phyloP scores from a whole-genome alignment of 2,797 vertebrate species.

The Siniperca scherzeri region DNA sequence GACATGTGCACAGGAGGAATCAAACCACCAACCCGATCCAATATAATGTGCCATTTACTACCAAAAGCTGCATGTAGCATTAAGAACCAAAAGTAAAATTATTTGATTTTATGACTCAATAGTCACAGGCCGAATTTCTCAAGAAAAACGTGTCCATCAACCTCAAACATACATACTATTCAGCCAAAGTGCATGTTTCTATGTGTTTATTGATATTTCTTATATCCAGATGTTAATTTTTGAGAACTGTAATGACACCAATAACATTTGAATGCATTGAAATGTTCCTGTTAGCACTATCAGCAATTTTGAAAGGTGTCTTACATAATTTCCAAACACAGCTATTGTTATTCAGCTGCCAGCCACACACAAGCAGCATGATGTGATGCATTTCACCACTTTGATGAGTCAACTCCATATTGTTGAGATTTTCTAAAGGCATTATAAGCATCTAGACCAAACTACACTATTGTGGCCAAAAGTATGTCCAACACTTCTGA shows the following conservation, averaged over 20 bases:
- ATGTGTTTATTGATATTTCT: background rate
- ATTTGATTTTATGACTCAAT: background rate
- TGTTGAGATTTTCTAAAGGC: background rate
- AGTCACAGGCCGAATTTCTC: background rate
- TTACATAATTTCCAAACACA: background rate
- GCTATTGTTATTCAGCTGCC: background rate
- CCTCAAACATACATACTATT: background rate
- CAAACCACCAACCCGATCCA: background rate
- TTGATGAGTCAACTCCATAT: background rate
- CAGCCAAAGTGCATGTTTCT: background rate
- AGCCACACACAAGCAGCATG: background rate
- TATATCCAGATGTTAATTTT: background rate
- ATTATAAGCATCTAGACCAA: background rate
- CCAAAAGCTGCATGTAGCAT: background rate
- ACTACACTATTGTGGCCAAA: rapidly evolving
- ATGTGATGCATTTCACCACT: slow-evolving; percentile 10
- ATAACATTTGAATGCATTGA: background rate
- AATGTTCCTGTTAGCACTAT: background rate
- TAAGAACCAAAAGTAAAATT: background rate
- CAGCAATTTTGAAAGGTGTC: background rate
- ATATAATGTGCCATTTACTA: no score
- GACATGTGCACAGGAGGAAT: background rate
- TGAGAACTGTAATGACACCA: background rate
- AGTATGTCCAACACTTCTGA: background rate
- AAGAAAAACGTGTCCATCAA: background rate